phyloP scores from a whole-genome alignment of 2,797 vertebrate genomes.

The Ficedula albicollis region DNA sequence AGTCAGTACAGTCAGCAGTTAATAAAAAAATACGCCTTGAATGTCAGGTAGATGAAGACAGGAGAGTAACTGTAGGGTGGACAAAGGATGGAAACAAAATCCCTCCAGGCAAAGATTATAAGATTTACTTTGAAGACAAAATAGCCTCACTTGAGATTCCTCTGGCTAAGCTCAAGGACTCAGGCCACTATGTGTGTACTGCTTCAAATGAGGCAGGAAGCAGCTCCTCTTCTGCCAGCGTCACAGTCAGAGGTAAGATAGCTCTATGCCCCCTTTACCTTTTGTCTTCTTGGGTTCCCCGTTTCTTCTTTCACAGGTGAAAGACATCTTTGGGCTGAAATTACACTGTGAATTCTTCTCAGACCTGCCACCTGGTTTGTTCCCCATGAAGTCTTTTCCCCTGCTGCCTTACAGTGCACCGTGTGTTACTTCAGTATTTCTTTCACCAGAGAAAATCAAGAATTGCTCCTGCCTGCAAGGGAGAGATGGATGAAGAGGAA shows the following conservation, averaged over 20 bases:
- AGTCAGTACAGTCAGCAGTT: constrained; percentile 85
- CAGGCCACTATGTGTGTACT: constrained; percentile 91
- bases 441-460: neutral
- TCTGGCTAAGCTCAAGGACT: constrained; percentile 93
- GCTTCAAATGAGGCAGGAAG: constrained; percentile 94
- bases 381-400: neutral
- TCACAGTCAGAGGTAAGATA: constrained; percentile 94
- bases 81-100: constrained; percentile 92
- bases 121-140: constrained; percentile 96
- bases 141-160: constrained; percentile 92
- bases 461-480: neutral
- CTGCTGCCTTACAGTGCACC: neutral
- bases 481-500: neutral
- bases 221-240: constrained; percentile 84
- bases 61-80: constrained; percentile 90
- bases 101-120: constrained; percentile 92
- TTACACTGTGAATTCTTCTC: neutral
- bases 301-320: constrained; percentile 20
- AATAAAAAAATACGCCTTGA: constrained; percentile 90
- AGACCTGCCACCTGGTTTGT: neutral
- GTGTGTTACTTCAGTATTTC: neutral
- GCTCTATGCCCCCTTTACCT: neutral
- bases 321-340: neutral
- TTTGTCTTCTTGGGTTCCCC: neutral
- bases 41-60: constrained; percentile 96